Evolutionary conservation across 2,113 vertebrate species (phyloP).

Genomic region (Mixornis gularis): DNA sequence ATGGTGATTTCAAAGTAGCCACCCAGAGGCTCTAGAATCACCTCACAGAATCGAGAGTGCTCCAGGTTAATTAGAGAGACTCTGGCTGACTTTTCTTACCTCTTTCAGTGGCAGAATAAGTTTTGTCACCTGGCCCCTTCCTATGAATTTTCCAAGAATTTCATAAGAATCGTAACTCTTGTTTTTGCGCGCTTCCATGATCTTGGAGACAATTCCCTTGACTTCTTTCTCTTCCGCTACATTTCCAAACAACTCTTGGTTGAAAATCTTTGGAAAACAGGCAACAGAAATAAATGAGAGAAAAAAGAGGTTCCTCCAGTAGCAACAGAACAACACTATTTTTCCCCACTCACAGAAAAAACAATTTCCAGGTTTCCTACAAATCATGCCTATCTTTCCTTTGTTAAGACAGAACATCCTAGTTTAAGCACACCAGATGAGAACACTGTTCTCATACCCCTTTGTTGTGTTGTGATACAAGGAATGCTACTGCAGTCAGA

Average conservation of each 20-base stretch:
- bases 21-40: background rate
- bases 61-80: background rate
- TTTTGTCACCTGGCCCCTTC: constrained; percentile 82
- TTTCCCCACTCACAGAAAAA: background rate
- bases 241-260: constrained; percentile 89
- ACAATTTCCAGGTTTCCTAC: background rate
- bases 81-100: constrained; percentile 68
- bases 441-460: background rate
- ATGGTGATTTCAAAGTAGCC: background rate
- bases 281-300: background rate
- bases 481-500: background rate
- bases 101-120: constrained; percentile 93
- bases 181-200: constrained; percentile 95
- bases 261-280: constrained; percentile 83
- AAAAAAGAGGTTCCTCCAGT: background rate
- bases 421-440: background rate
- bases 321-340: background rate
- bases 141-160: constrained; percentile 87
- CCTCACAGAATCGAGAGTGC: background rate
- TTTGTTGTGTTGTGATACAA: background rate
- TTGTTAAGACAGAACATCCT: background rate
- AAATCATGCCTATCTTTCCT: background rate
- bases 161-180: constrained; percentile 94
- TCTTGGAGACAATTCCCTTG: constrained; percentile 91
- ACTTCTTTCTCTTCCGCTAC: constrained; percentile 94